These are phyloP conservation scores for Sardina pilchardus DNA, from an alignment of 2,113 vertebrate genomes.

Conservation along the genomic window DNA sequence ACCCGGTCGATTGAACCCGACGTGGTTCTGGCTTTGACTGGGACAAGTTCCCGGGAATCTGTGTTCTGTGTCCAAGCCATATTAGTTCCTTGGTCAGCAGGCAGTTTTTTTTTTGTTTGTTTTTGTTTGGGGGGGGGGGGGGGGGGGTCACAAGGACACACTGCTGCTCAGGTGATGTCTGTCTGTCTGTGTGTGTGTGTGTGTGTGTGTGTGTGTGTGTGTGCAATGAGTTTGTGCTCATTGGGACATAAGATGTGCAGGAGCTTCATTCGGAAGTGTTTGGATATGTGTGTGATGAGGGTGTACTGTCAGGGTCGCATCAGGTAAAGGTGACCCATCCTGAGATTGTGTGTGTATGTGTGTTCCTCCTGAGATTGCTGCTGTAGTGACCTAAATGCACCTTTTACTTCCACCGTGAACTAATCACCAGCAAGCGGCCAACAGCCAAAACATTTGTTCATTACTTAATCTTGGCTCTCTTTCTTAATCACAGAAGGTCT, in stretches of 20 bases:
- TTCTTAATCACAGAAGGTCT: not conserved
- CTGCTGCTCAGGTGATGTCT: not conserved
- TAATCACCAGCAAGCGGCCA: not conserved
- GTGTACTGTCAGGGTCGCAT: not conserved
- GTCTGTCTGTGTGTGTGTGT: not conserved
- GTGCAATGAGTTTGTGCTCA: not conserved
- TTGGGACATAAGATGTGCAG: not conserved
- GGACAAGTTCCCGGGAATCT: too few species aligned
- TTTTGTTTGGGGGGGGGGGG: too few species aligned
- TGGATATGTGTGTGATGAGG: not conserved
- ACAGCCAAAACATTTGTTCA: not conserved
- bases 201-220: not conserved
- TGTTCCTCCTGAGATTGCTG: not conserved
- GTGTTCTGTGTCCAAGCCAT: not conserved
- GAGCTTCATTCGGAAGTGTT: not conserved
- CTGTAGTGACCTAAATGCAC: not conserved
- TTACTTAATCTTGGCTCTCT: not conserved
- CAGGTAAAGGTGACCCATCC: not conserved
- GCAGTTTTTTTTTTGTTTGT: not conserved
- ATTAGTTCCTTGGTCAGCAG: not conserved
- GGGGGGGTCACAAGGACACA: not conserved
- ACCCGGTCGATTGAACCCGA: not conserved
- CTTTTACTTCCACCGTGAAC: not conserved
- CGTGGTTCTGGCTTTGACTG: not conserved
- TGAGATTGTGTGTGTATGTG: not conserved